phyloP scores from a whole-genome alignment of 2,888 invertebrate species.

The Galerucella pusilla region DNA sequence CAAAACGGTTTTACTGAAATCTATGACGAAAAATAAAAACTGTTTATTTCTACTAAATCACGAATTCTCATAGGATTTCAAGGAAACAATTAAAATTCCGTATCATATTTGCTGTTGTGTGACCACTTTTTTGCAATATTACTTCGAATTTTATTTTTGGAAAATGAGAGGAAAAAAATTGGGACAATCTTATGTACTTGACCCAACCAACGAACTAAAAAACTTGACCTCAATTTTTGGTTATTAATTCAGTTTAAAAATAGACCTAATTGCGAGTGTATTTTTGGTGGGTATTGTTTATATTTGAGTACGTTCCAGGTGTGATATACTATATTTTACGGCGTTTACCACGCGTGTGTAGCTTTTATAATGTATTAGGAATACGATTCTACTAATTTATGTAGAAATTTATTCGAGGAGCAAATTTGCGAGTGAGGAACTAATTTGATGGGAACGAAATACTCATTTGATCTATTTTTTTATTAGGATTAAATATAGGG shows the following conservation, averaged over 20 bases:
- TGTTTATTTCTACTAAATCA: no score
- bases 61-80: not conserved
- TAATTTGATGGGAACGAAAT: no score
- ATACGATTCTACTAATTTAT: no score
- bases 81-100: not conserved
- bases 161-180: not conserved
- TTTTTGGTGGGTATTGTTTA: not conserved
- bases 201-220: not conserved
- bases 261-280: not conserved
- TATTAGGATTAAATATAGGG: no score
- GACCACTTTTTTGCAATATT: not conserved
- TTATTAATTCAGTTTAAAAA: not conserved
- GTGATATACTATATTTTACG: not conserved
- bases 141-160: not conserved
- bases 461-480: no score
- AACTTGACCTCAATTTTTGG: not conserved
- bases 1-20: no score
- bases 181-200: not conserved
- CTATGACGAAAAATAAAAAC: no score
- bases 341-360: not conserved
- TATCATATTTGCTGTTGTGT: not conserved
- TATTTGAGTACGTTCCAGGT: not conserved
- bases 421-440: no score
- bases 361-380: not conserved
- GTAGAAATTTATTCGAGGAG: no score